Evolutionary conservation across 2,113 vertebrate genomes (phyloP).

Genomic region (Cynopterus brachyotis): DNA sequence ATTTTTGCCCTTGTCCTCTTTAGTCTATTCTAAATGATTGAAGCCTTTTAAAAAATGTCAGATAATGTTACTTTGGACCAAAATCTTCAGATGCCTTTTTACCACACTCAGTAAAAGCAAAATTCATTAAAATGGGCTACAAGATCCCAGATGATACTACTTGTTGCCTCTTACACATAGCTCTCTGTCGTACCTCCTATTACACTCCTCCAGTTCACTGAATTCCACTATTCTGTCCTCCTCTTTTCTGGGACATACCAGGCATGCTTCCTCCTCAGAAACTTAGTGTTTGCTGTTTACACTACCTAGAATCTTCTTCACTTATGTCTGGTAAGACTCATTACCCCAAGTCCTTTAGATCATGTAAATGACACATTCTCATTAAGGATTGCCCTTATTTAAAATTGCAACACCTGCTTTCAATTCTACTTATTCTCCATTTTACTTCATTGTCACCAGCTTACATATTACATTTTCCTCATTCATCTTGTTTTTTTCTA

Average conservation of each 20-base stretch:
- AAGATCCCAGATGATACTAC: not conserved
- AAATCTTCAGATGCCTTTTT: not conserved
- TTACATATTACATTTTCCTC: not conserved
- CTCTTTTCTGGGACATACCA: not conserved
- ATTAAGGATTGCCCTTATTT: not conserved
- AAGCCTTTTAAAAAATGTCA: not conserved
- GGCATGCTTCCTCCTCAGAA: not conserved
- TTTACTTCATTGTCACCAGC: not conserved
- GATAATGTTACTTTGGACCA: not conserved
- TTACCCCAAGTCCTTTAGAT: not conserved
- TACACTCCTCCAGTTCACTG: not conserved
- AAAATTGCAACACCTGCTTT: not conserved
- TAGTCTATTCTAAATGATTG: not conserved
- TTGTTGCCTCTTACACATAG: accelerated
- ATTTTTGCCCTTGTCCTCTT: not conserved
- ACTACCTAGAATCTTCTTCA: not conserved
- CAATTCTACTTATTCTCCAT: not conserved
- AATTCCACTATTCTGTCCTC: not conserved
- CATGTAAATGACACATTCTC: not conserved
- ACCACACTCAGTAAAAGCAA: not conserved
- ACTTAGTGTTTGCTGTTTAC: not conserved
- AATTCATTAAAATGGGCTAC: not conserved
- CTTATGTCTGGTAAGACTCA: not conserved
- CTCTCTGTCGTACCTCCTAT: not conserved
- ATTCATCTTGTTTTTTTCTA: not conserved